Base-by-base conservation (phyloP, 92 coral and sea anemone species). In the Palythoa grandis region DNA sequence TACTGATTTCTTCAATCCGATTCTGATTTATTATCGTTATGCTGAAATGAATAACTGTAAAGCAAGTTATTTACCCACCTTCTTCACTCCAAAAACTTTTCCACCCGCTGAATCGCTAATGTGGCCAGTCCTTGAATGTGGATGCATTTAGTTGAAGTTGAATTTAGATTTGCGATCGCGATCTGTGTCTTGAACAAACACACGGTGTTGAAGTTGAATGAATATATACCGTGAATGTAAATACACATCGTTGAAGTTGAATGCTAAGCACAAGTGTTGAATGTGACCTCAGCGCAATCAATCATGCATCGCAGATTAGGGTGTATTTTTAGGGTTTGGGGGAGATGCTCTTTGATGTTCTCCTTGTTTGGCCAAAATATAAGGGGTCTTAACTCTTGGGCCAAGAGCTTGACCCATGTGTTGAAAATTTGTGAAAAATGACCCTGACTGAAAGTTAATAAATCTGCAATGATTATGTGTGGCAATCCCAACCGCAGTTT, bases 201-300 rank as follows among this genome's bases (percentile, higher is more conserved):
- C 88, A 93, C n/a, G n/a, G n/a, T n/a, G n/a, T n/a, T n/a, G n/a
- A n/a, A n/a, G n/a, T n/a, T n/a, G n/a, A n/a, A n/a, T n/a, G n/a
- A n/a, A n/a, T n/a, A n/a, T n/a, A n/a, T n/a, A n/a, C n/a, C n/a
- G n/a, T n/a, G n/a, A n/a, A n/a, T n/a, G n/a, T n/a, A n/a, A n/a
- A n/a, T n/a, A n/a, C n/a, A n/a, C n/a, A n/a, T n/a, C n/a, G n/a
- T n/a, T n/a, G n/a, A n/a, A n/a, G n/a, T n/a, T n/a, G n/a, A n/a
- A n/a, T n/a, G n/a, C n/a, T n/a, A n/a, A n/a, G n/a, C n/a, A n/a
- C n/a, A n/a, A n/a, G n/a, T n/a, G n/a, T n/a, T n/a, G n/a, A n/a
- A n/a, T n/a, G n/a, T n/a, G 1, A 93, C 90, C 65, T 93, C 92
- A 25, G 76, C 89, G 60, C 89, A 93, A 83, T 91, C 92, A 84